Conservation (phyloP, 2,113 vertebrate genomes). For the Mesocricetus auratus region DNA sequence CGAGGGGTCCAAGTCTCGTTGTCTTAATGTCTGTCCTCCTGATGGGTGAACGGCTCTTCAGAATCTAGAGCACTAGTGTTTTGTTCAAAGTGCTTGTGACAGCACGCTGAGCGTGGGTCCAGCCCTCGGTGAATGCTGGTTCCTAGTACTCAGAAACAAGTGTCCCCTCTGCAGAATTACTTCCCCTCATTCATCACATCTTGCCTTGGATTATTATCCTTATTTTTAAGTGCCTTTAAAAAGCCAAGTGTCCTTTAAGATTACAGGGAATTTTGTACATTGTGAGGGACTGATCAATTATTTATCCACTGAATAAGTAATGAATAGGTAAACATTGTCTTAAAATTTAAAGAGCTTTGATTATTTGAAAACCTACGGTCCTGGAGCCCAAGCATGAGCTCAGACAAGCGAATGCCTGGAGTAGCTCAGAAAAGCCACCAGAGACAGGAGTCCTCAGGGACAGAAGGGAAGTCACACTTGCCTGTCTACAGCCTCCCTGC, state of each 20-base stretch:
- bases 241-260: constrained; percentile 10
- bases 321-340: constrained; percentile 67
- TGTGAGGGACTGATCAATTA: constrained; percentile 63
- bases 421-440: constrained; percentile 67
- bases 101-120: neutral
- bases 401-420: constrained; percentile 66
- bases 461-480: constrained; percentile 53
- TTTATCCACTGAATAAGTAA: constrained; percentile 72
- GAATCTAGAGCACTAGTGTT: constrained; percentile 15
- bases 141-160: constrained; percentile 37
- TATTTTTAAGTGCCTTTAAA: constrained; percentile 53
- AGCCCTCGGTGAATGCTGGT: neutral
- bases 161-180: neutral
- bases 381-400: constrained; percentile 38
- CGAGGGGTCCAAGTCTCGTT: neutral
- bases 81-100: constrained; percentile 29
- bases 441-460: constrained; percentile 59
- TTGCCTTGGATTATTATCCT: constrained; percentile 37
- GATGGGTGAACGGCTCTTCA: neutral
- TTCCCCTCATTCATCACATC: neutral
- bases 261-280: constrained; percentile 62
- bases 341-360: constrained; percentile 74
- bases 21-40: neutral
- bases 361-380: constrained; percentile 63
- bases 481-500: neutral